Evolutionary conservation across 2,888 invertebrate genomes (phyloP), one percentile per base, ranked within the genome.

Genomic region (Tenthredo mesomela): DNA sequence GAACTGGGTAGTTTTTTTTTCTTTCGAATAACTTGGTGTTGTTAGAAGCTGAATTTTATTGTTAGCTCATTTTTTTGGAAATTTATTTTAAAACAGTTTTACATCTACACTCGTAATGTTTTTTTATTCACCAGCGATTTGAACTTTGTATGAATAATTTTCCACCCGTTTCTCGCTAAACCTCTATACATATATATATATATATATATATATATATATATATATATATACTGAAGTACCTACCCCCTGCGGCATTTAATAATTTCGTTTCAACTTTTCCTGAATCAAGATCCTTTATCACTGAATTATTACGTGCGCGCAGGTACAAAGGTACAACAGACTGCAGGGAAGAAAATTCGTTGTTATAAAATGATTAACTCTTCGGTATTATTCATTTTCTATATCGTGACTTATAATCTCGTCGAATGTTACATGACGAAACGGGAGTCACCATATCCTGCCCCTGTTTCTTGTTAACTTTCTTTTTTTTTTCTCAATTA

Each of bases 111-210:
- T n/a, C n/a, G n/a, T 54, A 54, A 54, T 54, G n/a, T n/a, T 54
- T 54, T 54, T 54, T 54, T n/a, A 54, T n/a, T 54, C 54, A 54
- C 54, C n/a, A 54, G n/a, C 54, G n/a, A 54, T 54, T 54, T n/a
- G 54, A 61, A 61, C 9, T 61, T 61, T 61, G 25, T 21, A 21
- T 61, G 25, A 29, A 61, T 61, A 61, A 61, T 61, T 61, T 61
- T 5, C 5, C 61, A 29, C 25, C 21, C 25, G 25, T 21, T 61
- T 21, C 61, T 61, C 3, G 25, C 61, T 29, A 21, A 29, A 25
- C 12, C 61, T 12, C 7, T 37, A 6, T 37, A 37, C 25, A 61
- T 18, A 25, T 7, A 25, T 21, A 21, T 25, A 61, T n/a, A 37
- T 61, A 25, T 18, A 25, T 7, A 61, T 21, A 21, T 12, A 25